A percentile compares a stretch with the other conserved stretches of the same genome.
Evolutionary conservation across 2,113 vertebrate genomes (phyloP).

Genomic region (Chloropsis hardwickii): DNA sequence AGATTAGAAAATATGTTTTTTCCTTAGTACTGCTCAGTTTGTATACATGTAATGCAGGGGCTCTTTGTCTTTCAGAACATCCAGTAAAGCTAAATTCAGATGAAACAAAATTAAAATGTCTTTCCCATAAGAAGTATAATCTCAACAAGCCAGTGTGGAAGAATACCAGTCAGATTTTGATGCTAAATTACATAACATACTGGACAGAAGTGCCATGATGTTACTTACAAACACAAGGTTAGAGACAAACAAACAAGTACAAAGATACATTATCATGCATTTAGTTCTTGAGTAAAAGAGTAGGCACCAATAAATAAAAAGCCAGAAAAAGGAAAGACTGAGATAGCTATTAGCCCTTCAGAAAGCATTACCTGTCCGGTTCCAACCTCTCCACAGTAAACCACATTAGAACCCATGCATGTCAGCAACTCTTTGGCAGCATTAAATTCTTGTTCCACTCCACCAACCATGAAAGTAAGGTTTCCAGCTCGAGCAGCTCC

Average conservation of each 20-base stretch:
- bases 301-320: not conserved
- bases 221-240: not conserved
- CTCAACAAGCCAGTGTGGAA: not conserved
- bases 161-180: not conserved
- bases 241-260: not conserved
- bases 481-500: conserved; percentile 93
- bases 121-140: not conserved
- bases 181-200: not conserved
- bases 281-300: not conserved
- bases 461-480: conserved; percentile 98
- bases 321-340: not conserved
- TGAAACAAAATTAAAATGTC: not conserved
- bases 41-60: not conserved
- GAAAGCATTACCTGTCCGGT: conserved; percentile 87
- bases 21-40: not conserved
- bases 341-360: not conserved
- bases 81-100: not conserved
- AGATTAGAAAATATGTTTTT: not conserved
- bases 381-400: conserved; percentile 94
- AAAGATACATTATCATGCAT: not conserved
- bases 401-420: conserved; percentile 94
- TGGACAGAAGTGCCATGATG: not conserved
- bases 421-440: conserved; percentile 90
- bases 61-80: not conserved
- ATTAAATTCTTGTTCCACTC: conserved; percentile 91